These are phyloP conservation scores for rat (Rattus norvegicus) DNA, from an alignment of 2,113 vertebrate genomes.

Conservation along the genomic window DNA sequence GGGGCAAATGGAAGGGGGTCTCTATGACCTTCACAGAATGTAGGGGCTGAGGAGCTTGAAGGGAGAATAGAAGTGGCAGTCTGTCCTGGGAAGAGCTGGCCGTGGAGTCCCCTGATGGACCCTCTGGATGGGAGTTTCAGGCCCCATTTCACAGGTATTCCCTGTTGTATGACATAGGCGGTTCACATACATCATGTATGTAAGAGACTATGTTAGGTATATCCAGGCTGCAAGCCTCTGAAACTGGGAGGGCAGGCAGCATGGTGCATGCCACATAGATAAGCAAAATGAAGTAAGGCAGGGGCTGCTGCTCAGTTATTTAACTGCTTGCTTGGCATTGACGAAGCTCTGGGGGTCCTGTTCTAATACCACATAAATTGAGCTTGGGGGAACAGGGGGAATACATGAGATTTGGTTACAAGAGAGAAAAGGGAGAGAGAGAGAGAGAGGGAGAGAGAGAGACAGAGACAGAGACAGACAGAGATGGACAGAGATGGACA, in stretches of 20 bases:
- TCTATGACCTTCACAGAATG: neutral
- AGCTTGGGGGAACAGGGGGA: neutral
- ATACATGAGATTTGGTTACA: no score
- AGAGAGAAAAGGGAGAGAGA: no score
- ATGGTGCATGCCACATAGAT: neutral
- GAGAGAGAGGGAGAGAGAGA: neutral
- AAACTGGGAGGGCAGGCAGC: neutral
- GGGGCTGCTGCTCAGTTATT: neutral
- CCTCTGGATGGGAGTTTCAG: neutral
- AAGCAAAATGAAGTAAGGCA: neutral
- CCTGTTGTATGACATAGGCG: rapidly evolving
- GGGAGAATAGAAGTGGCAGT: neutral
- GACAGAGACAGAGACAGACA: neutral
- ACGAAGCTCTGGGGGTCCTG: neutral
- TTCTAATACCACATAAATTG: neutral
- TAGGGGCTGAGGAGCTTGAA: neutral
- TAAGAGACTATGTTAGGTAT: neutral
- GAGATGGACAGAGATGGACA: neutral
- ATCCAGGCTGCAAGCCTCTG: neutral
- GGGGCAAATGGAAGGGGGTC: neutral
- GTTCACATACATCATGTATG: neutral
- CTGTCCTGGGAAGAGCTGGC: neutral
- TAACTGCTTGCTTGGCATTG: neutral
- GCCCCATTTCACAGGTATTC: neutral
- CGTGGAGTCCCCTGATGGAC: no score